Evolutionary conservation across 2,888 invertebrate species (phyloP).

Genomic region (Leptothorax acervorum): DNA sequence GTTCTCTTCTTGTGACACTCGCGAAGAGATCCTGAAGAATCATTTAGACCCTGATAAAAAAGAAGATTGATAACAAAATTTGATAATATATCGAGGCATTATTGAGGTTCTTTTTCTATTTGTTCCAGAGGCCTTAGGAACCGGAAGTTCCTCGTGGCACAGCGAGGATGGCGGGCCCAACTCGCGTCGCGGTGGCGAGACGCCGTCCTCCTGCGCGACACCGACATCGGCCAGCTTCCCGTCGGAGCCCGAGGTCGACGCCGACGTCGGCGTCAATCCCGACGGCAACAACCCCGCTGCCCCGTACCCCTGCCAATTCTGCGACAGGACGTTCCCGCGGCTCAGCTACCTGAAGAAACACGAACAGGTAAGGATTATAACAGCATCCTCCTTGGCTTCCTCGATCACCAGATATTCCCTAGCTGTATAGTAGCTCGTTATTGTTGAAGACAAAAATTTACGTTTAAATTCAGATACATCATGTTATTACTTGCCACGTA

Average conservation of each 20-base stretch:
- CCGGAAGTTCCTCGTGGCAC: conserved; percentile 90
- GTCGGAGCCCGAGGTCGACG: conserved; percentile 86
- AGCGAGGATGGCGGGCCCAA: conserved; percentile 88
- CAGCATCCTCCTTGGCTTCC: neutral
- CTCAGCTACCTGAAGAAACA: conserved; percentile 95
- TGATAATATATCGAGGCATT: neutral
- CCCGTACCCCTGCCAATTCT: conserved; percentile 96
- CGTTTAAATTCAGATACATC: neutral
- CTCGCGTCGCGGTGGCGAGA: conserved; percentile 86
- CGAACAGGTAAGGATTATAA: conserved; percentile 91
- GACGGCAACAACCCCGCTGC: conserved; percentile 85
- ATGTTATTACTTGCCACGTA: too few relatives aligned
- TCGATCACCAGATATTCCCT: neutral
- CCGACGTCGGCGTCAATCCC: conserved; percentile 76
- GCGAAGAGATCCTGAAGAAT: conserved; percentile 69
- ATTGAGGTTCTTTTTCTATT: conserved; percentile 9
- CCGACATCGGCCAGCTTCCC: conserved; percentile 89
- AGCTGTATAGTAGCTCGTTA: neutral
- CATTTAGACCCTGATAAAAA: neutral
- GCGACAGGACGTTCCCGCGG: conserved; percentile 95
- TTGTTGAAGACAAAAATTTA: neutral
- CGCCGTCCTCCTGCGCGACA: conserved; percentile 88
- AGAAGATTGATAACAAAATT: neutral
- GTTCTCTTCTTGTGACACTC: conserved; percentile 72
- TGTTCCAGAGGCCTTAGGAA: conserved; percentile 89